These are phyloP conservation scores for Urocolius indicus DNA, from an alignment of 2,113 vertebrate species.

Conservation along the genomic window DNA sequence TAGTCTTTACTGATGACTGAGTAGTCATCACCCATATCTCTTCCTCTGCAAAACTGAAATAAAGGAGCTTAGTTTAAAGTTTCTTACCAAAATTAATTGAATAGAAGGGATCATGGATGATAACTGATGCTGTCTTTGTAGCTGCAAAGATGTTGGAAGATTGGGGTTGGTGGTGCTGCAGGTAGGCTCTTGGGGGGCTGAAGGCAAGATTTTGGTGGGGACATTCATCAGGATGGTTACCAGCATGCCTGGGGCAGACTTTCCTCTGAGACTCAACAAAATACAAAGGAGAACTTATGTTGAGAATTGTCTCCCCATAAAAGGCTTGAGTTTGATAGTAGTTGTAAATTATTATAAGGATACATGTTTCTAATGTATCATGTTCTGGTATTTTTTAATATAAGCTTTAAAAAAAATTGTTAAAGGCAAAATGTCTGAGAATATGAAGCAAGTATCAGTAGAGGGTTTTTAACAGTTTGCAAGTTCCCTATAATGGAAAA, in stretches of 20 bases:
- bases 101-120: neutral
- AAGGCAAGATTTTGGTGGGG: neutral
- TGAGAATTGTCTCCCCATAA: neutral
- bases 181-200: fast-evolving
- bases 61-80: neutral
- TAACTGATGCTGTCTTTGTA: neutral
- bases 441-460: neutral
- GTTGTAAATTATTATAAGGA: neutral
- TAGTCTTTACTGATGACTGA: neutral
- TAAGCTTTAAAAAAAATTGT: neutral
- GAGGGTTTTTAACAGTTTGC: neutral
- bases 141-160: fast-evolving
- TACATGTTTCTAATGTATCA: neutral
- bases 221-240: neutral
- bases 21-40: neutral
- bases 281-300: neutral
- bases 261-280: neutral
- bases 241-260: too few relatives aligned
- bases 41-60: neutral
- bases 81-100: neutral
- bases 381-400: neutral
- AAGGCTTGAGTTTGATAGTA: fast-evolving
- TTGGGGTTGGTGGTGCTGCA: fast-evolving
- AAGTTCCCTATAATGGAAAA: neutral
- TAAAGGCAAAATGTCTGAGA: neutral